These are phyloP conservation scores for Bombus consobrinus DNA, from an alignment of 1,140 invertebrate genomes.

Conservation along the genomic window DNA sequence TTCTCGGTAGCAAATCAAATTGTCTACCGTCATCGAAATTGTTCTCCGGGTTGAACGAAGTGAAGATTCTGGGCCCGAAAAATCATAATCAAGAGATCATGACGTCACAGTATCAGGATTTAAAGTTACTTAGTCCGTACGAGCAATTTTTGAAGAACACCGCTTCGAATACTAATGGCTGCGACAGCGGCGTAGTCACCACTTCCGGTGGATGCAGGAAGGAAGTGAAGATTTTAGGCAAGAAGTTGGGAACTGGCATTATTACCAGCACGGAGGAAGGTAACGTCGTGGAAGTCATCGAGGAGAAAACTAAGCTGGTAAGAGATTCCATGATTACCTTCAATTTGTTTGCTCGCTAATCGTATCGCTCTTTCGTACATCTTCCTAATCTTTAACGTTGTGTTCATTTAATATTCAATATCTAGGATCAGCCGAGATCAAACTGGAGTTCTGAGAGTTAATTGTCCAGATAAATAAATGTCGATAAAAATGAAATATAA, in stretches of 20 bases:
- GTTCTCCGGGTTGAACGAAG: slow-evolving; percentile 58
- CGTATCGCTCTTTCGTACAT: not conserved
- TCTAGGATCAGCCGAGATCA: no score
- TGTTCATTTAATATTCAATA: not conserved
- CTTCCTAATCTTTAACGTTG: not conserved
- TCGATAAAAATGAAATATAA: not conserved
- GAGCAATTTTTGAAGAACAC: slow-evolving; percentile 71
- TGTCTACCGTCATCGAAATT: slow-evolving; percentile 34
- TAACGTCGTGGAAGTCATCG: slow-evolving; percentile 64
- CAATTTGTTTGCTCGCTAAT: slow-evolving; percentile 8
- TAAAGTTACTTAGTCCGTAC: slow-evolving; percentile 70
- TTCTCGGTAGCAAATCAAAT: slow-evolving; percentile 23
- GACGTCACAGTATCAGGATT: slow-evolving; percentile 68
- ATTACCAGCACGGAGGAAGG: slow-evolving; percentile 63
- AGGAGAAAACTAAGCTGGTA: slow-evolving; percentile 63
- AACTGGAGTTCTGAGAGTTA: not conserved
- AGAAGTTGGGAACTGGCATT: slow-evolving; percentile 66
- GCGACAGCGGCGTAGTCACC: slow-evolving; percentile 36
- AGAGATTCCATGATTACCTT: slow-evolving; percentile 32
- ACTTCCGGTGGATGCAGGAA: slow-evolving; percentile 56
- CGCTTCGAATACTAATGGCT: slow-evolving; percentile 45
- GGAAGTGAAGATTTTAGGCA: slow-evolving; percentile 72
- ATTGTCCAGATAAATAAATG: not conserved
- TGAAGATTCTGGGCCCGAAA: slow-evolving; percentile 72
- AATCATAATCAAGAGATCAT: slow-evolving; percentile 59